Base-by-base conservation (phyloP, 23 tunicate species). In the Diplosoma virens region DNA sequence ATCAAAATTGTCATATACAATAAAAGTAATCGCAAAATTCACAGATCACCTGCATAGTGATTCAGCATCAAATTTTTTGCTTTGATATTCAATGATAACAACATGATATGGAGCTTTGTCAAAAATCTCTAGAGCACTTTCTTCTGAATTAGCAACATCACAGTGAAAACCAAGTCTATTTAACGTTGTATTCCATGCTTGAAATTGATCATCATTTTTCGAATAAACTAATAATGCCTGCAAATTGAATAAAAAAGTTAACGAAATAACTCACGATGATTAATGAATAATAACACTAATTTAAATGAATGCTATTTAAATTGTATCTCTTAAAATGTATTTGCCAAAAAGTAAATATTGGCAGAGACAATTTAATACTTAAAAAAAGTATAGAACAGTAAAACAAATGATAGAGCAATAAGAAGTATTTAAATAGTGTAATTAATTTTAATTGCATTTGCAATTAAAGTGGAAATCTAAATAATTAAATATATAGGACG, bases 141-240 rank as follows among this genome's bases (percentile, higher is more conserved):
- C 82, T 48, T 24, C 33, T 0, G 46, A 37, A 2, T 23, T 7
- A 6, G 23, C 88, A 18, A 56, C 26, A 33, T 83, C 74, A 50
- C 37, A 36, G 21, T 48, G 47, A 46, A 60, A 76, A 1, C 60
- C 77, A 67, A 60, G 77, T 56, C 37, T 52, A 7, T 22, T 30
- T 2, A 83, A 41, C 25, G 45, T 29, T 5, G 14, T 33, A 20
- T 63, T 27, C 28, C 81, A 47, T 7, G 58, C 56, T 48, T 66
- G 74, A 56, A n/a, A 66, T 28, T 50, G 77, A 7, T 50, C 69
- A 27, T 83, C 82, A 53, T 83, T 81, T 66, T 83, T 83, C 18
- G 82, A 18, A 54, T 76, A 83, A 16, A 83, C 75, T 21, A 83
- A 27, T 3, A 83, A 61, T 6, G 78, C 88, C 88, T 83, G 76